A percentile compares a stretch with the other conserved stretches of the same genome.
phyloP scores from a whole-genome alignment of 1,140 invertebrate genomes.

The Leptinotarsa defecta region DNA sequence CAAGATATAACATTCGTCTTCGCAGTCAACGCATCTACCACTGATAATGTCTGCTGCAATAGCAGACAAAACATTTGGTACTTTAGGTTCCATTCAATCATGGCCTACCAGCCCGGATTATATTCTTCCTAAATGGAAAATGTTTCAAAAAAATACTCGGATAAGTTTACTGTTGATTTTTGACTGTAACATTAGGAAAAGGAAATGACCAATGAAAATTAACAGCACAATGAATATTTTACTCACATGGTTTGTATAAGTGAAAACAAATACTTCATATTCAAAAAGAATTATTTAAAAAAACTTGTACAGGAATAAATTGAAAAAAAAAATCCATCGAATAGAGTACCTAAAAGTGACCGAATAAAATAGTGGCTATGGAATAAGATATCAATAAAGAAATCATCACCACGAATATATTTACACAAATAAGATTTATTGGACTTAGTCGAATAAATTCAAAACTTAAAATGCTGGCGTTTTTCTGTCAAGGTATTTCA shows the following conservation, averaged over 20 bases:
- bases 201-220: no score
- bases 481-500: not conserved
- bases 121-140: no score
- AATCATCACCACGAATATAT: not conserved
- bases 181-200: no score
- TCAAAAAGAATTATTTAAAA: not conserved
- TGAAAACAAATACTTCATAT: conserved; percentile 8
- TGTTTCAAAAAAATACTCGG: no score
- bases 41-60: no score
- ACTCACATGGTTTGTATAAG: conserved; percentile 19
- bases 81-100: no score
- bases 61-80: no score
- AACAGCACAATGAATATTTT: conserved; percentile 15
- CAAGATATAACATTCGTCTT: no score
- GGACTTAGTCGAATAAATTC: conserved; percentile 18
- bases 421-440: conserved; percentile 3
- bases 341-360: not conserved
- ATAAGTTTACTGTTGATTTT: no score
- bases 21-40: no score
- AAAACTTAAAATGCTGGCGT: not conserved
- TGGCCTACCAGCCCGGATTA: no score
- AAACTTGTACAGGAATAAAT: not conserved
- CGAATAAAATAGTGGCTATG: not conserved
- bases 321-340: not conserved
- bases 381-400: not conserved